These are phyloP conservation scores for Upupa epops DNA, from an alignment of 2,113 vertebrate genomes.

Conservation along the genomic window DNA sequence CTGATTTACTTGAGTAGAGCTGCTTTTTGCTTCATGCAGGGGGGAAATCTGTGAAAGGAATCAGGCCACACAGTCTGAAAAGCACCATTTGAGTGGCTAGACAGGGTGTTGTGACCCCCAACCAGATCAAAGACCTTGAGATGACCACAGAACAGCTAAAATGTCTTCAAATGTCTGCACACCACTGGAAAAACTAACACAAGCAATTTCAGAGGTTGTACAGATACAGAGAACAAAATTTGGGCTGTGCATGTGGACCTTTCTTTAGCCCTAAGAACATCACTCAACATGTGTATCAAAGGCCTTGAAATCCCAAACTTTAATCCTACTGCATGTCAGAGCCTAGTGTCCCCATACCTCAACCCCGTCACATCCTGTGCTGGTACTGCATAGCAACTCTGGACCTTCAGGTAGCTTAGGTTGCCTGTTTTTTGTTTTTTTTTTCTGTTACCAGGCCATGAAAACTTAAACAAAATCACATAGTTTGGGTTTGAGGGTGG, in stretches of 20 bases:
- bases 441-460: background rate
- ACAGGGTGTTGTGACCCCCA: background rate
- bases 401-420: background rate
- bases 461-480: background rate
- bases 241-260: background rate
- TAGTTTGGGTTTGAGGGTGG: background rate
- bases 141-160: constrained; percentile 8
- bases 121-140: constrained; percentile 8
- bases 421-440: background rate
- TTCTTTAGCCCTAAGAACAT: background rate
- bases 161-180: background rate
- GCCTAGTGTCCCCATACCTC: background rate
- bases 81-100: background rate
- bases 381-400: background rate
- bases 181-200: background rate
- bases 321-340: background rate
- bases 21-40: background rate
- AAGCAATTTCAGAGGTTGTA: background rate
- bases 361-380: background rate
- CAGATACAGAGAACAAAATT: background rate
- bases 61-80: background rate
- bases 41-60: background rate
- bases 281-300: background rate
- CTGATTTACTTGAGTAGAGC: background rate
- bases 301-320: background rate